Evolutionary conservation across 2,113 vertebrate genomes (phyloP).

Genomic region (Limnothrissa miodon): DNA sequence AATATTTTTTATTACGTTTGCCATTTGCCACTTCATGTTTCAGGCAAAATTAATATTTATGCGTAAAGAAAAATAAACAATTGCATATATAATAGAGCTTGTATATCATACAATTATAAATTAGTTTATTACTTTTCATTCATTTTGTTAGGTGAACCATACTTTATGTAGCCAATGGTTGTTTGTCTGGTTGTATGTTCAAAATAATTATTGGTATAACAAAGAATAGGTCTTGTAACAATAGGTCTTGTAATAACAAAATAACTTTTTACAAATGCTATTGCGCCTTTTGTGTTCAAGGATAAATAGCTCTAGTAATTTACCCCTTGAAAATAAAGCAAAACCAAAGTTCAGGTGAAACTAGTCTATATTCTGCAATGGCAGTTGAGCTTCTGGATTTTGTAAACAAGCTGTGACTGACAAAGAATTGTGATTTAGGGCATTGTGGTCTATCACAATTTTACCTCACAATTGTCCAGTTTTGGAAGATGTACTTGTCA

Average conservation of each 20-base stretch:
- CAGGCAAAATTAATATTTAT: background rate
- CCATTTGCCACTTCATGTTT: background rate
- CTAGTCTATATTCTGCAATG: constrained; percentile 44
- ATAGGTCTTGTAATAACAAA: background rate
- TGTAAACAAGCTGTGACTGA: constrained; percentile 68
- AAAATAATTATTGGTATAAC: background rate
- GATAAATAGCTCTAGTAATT: background rate
- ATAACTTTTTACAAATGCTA: background rate
- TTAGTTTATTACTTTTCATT: background rate
- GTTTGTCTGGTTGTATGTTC: background rate
- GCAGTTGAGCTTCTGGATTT: constrained; percentile 54
- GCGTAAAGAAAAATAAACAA: background rate
- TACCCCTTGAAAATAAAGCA: constrained; percentile 15
- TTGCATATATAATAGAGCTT: background rate
- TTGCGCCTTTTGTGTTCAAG: background rate
- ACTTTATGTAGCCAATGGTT: background rate
- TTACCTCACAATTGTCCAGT: constrained; percentile 29
- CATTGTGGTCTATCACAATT: constrained; percentile 55
- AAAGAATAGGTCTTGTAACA: background rate
- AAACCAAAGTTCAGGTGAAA: constrained; percentile 23
- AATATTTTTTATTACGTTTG: background rate
- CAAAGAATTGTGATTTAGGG: constrained; percentile 52
- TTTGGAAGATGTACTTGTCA: background rate
- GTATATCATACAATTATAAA: background rate
- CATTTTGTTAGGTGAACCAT: background rate